Conservation (phyloP, 1,140 invertebrate genomes). For the Papilio polyxenes region DNA sequence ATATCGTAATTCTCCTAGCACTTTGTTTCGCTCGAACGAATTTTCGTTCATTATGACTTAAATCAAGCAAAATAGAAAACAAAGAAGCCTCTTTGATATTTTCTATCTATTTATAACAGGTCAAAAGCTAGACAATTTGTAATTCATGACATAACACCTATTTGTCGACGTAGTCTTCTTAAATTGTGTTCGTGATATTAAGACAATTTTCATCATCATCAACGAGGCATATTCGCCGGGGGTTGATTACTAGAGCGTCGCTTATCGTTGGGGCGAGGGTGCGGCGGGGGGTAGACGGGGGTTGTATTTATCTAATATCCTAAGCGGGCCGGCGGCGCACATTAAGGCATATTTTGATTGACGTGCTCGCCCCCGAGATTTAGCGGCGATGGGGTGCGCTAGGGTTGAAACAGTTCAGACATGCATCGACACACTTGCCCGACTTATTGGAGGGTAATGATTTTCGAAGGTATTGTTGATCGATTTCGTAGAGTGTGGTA, state of each 20-base stretch:
- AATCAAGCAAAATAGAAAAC: too few relatives aligned
- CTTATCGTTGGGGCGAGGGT: background rate
- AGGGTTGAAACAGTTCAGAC: slow-evolving; percentile 48
- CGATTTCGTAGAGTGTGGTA: too few relatives aligned
- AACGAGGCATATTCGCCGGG: slow-evolving; percentile 26
- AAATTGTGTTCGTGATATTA: slow-evolving; percentile 23
- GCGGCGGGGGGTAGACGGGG: slow-evolving; percentile 37
- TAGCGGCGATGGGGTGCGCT: slow-evolving; percentile 48
- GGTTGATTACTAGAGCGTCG: slow-evolving; percentile 11
- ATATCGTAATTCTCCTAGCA: too few relatives aligned
- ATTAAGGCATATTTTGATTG: slow-evolving; percentile 75
- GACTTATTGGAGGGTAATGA: background rate
- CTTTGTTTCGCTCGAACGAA: too few relatives aligned
- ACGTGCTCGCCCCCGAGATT: slow-evolving; percentile 61
- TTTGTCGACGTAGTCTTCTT: slow-evolving; percentile 6
- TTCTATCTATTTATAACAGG: too few relatives aligned
- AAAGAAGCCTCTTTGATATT: too few relatives aligned
- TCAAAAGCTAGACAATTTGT: background rate
- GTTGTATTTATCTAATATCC: slow-evolving; percentile 75
- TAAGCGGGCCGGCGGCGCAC: slow-evolving; percentile 51
- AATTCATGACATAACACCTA: background rate
- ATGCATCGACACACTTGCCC: background rate
- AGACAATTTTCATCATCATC: slow-evolving; percentile 26
- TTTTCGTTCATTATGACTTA: too few relatives aligned
- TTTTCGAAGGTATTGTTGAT: background rate